Conservation (phyloP, 2,888 invertebrate genomes). For the Eutolmus rufibarbis region DNA sequence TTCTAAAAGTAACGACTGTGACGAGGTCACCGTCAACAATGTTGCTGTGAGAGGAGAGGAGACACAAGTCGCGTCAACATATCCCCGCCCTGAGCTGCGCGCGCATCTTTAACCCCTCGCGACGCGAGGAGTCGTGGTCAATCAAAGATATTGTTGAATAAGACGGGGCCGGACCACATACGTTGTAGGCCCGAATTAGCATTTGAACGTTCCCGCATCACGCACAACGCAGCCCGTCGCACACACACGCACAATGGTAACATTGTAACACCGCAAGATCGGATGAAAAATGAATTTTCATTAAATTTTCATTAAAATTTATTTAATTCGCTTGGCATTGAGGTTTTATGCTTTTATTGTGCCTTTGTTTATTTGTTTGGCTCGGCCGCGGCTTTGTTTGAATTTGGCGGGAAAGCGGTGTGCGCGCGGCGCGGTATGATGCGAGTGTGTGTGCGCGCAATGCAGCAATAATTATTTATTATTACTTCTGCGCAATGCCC, state of each 20-base stretch:
- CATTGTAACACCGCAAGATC: neutral
- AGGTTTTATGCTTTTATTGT: constrained; percentile 7
- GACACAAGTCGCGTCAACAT: neutral
- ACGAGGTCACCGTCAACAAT: neutral
- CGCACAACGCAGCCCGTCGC: neutral
- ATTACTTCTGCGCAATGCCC: constrained; percentile 9
- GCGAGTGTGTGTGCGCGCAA: constrained; percentile 2
- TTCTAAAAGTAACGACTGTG: neutral
- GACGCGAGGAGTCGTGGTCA: neutral
- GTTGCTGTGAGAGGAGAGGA: neutral
- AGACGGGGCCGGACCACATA: neutral
- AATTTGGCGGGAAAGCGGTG: neutral
- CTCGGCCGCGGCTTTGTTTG: neutral
- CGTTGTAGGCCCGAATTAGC: neutral
- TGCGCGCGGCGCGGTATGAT: neutral
- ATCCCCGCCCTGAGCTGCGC: neutral
- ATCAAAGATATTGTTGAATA: neutral
- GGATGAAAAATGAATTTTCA: constrained; percentile 24
- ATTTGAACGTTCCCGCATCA: neutral
- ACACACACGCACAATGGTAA: neutral
- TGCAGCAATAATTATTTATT: constrained; percentile 18
- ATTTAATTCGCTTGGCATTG: constrained; percentile 35
- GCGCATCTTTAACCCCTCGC: neutral
- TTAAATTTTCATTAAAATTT: constrained; percentile 33
- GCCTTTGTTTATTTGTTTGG: constrained; percentile 17